Percentiles rank a stretch among this genome's conserved stretches.
Evolutionary conservation across 2,888 invertebrate genomes (phyloP).

Genomic region (Dryococelus australis): DNA sequence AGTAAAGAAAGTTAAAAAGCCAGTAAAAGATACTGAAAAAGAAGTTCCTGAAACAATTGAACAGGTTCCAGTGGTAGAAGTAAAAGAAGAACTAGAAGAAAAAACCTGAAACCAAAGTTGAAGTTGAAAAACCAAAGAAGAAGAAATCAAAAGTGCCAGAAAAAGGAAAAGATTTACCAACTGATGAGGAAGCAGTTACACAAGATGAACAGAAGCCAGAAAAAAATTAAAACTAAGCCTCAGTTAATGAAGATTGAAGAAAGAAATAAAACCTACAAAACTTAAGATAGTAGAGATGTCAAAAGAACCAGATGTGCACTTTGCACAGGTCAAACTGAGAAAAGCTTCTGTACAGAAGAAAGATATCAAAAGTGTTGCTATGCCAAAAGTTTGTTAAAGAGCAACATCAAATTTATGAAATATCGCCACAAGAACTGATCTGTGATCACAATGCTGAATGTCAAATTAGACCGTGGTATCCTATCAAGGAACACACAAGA

Average conservation of each 20-base stretch:
- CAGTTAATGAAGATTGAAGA: conserved; percentile 67
- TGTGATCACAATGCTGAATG: conserved; percentile 59
- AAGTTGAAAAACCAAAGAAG: conserved; percentile 42
- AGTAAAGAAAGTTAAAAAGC: conserved; percentile 20
- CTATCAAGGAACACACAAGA: conserved; percentile 76
- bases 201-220: conserved; percentile 37
- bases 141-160: conserved; percentile 38
- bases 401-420: conserved; percentile 68
- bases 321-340: conserved; percentile 73
- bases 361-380: conserved; percentile 56
- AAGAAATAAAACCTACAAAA: conserved; percentile 62
- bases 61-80: conserved; percentile 41
- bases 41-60: conserved; percentile 12
- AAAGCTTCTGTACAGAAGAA: conserved; percentile 64
- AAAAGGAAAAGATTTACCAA: conserved; percentile 49
- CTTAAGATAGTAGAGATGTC: conserved; percentile 66
- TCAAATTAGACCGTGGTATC: conserved; percentile 69
- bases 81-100: conserved; percentile 47
- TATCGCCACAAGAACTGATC: conserved; percentile 64
- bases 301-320: conserved; percentile 59
- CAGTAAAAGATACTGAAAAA: conserved; percentile 39
- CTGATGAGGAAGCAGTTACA: conserved; percentile 49
- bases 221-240: conserved; percentile 50
- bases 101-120: conserved; percentile 52
- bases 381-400: conserved; percentile 76